A percentile compares a stretch with the other conserved stretches of the same genome.
Conservation (phyloP, 92 coral and sea anemone genomes). For the Siderastrea siderea region DNA sequence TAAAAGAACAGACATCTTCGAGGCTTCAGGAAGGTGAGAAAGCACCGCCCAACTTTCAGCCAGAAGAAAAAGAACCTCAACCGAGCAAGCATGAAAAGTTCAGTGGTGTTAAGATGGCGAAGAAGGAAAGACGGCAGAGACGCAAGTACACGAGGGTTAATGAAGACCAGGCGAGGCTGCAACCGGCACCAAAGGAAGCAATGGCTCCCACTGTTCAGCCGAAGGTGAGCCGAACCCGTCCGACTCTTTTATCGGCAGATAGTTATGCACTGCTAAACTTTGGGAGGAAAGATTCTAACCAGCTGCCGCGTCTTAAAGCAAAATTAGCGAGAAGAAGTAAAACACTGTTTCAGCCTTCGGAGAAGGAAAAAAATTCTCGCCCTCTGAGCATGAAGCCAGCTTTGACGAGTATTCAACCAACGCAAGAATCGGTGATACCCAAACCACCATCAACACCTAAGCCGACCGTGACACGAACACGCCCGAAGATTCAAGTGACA, state of each 20-base stretch:
- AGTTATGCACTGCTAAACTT: background rate
- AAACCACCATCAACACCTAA: slow-evolving; percentile 7
- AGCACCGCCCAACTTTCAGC: background rate
- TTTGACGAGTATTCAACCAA: background rate
- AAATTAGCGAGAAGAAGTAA: slow-evolving; percentile 7
- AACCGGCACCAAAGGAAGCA: background rate
- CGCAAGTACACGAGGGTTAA: background rate
- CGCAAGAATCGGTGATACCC: background rate
- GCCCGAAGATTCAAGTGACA: background rate
- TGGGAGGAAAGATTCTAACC: background rate
- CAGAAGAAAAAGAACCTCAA: background rate
- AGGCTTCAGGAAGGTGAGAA: background rate
- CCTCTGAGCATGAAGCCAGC: background rate
- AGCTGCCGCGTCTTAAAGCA: background rate
- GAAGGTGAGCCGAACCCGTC: slow-evolving; percentile 1
- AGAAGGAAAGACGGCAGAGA: background rate
- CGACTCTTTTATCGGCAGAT: background rate
- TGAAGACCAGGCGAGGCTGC: background rate
- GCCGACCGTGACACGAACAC: background rate
- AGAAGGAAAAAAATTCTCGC: background rate
- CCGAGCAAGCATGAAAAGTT: background rate
- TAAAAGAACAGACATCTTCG: background rate
- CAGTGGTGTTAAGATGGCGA: background rate
- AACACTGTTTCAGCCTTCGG: background rate
- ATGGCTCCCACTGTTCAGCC: background rate